Evolutionary conservation across 2,113 vertebrate species (phyloP).

Genomic region (Tychaedon coryphoeus): DNA sequence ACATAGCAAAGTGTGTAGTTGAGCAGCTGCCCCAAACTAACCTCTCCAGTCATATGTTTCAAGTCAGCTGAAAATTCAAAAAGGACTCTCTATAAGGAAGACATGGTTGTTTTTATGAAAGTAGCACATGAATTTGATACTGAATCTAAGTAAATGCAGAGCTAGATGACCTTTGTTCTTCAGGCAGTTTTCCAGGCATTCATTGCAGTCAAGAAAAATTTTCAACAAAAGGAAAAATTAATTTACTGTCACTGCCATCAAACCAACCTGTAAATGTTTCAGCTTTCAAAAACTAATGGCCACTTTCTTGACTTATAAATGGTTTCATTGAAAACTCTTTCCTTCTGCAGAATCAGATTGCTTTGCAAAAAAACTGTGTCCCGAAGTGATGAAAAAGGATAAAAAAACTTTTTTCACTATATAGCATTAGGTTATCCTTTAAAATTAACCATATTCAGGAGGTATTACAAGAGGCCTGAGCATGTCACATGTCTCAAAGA

Average conservation of each 20-base stretch:
- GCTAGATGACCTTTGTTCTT: background rate
- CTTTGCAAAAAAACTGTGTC: background rate
- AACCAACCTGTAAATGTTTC: background rate
- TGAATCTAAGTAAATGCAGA: background rate
- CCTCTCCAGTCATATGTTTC: background rate
- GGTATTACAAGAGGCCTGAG: background rate
- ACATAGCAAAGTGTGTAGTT: background rate
- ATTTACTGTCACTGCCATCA: background rate
- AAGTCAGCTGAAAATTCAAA: background rate
- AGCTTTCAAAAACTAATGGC: background rate
- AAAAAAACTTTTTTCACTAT: background rate
- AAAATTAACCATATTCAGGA: background rate
- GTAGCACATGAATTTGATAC: background rate
- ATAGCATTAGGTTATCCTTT: background rate
- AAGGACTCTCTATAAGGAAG: background rate
- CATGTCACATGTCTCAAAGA: background rate
- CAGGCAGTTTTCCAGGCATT: background rate
- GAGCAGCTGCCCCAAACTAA: background rate
- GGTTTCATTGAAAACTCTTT: background rate
- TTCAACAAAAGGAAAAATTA: background rate
- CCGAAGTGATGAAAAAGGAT: background rate
- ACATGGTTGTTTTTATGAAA: background rate
- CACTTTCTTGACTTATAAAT: background rate
- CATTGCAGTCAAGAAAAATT: accelerated
- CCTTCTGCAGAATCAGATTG: background rate